Evolutionary conservation across 2,797 vertebrate genomes (phyloP).

Genomic region (Phataginus tetradactyla): DNA sequence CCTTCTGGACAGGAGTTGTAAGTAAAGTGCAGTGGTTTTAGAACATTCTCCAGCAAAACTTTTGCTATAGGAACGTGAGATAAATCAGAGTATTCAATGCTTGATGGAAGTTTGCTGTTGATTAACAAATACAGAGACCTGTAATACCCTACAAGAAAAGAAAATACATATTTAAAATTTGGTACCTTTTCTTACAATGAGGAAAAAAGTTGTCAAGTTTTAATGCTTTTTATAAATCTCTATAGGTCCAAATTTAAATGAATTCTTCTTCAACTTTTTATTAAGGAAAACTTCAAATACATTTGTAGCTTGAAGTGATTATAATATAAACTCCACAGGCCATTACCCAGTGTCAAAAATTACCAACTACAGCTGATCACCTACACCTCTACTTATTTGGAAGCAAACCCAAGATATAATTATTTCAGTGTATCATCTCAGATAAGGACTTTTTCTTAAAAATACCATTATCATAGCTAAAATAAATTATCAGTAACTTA

Average conservation of each 20-base stretch:
- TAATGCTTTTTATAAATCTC: conserved; percentile 14
- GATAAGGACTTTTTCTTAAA: background rate
- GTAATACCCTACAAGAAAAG: conserved; percentile 93
- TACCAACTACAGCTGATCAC: accelerated
- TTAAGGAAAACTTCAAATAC: background rate
- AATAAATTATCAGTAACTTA: background rate
- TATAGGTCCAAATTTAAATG: background rate
- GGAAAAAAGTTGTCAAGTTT: background rate
- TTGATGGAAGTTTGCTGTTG: conserved; percentile 96
- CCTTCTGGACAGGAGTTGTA: conserved; percentile 96
- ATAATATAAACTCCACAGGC: accelerated
- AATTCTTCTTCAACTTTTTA: background rate
- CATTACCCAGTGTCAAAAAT: accelerated
- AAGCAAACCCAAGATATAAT: background rate
- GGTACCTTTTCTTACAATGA: background rate
- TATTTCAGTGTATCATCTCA: background rate
- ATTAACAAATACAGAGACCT: conserved; percentile 95
- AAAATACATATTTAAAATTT: background rate
- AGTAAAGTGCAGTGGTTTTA: conserved; percentile 99
- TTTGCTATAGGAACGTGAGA: conserved; percentile 95
- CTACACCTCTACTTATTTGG: accelerated
- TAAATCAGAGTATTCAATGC: conserved; percentile 96
- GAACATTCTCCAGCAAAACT: conserved; percentile 96
- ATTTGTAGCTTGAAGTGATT: background rate
- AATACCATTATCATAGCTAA: background rate